Evolutionary conservation across 2,888 invertebrate genomes (phyloP).

Genomic region (Scaeva pyrastri): DNA sequence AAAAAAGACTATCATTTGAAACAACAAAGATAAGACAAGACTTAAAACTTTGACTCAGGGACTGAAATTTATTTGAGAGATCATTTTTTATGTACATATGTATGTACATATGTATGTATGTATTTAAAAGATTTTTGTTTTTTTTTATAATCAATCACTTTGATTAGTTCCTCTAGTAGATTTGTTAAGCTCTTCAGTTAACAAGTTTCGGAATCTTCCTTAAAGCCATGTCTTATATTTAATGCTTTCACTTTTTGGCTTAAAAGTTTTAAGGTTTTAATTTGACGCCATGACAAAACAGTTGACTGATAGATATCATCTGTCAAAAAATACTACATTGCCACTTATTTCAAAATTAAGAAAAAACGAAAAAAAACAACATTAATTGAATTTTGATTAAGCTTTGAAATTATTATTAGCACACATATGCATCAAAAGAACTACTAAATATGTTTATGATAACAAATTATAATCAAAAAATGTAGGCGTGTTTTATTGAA

Average conservation of each 20-base stretch:
- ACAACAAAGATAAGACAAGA: not conserved
- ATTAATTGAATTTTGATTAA: conserved; percentile 6
- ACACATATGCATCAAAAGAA: not conserved
- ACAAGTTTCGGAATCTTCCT: not conserved
- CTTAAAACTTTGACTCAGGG: conserved; percentile 10
- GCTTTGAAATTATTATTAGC: not conserved
- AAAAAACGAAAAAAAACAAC: not conserved
- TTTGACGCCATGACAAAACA: not conserved
- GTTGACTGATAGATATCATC: not conserved
- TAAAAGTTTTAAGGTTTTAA: conserved; percentile 10
- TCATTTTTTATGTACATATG: not conserved
- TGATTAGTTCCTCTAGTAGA: conserved; percentile 3
- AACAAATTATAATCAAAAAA: not conserved
- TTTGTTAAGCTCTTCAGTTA: not conserved
- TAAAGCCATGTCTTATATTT: not conserved
- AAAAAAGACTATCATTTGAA: not conserved
- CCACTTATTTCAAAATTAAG: not conserved
- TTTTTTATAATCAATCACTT: conserved; percentile 23
- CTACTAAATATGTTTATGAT: not conserved
- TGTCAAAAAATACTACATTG: conserved; percentile 5
- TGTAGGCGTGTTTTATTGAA: not conserved
- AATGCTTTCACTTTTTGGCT: conserved; percentile 28
- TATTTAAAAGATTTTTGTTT: too few relatives aligned
- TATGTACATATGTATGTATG: not conserved
- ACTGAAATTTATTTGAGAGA: not conserved